These are phyloP conservation scores for Herpetotheres cachinnans DNA, from an alignment of 2,113 vertebrate genomes.

Conservation along the genomic window DNA sequence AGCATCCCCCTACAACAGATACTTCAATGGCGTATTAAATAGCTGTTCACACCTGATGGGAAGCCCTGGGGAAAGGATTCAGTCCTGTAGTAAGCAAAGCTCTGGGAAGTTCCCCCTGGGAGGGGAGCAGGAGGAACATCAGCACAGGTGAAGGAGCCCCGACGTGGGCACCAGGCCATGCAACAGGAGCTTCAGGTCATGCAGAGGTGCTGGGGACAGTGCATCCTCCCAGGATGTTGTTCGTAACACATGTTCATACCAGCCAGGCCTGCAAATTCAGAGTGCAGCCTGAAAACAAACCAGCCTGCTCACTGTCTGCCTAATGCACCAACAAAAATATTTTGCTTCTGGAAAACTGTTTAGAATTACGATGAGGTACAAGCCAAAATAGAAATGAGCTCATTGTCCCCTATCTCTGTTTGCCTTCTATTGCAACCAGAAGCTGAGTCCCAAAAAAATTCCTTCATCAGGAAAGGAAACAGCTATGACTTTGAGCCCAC, in stretches of 20 bases:
- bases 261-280: not conserved
- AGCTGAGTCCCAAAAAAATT: not conserved
- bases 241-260: not conserved
- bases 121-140: not conserved
- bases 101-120: not conserved
- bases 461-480: not conserved
- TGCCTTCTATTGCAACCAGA: not conserved
- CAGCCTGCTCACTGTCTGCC: not conserved
- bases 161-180: not conserved
- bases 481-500: not conserved
- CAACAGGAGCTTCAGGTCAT: rapidly evolving
- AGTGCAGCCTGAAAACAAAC: not conserved
- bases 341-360: not conserved
- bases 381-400: constrained; percentile 15
- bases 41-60: not conserved
- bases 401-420: not conserved
- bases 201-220: rapidly evolving
- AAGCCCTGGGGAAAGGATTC: not conserved
- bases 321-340: not conserved
- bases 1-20: not conserved
- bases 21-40: not conserved
- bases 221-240: rapidly evolving
- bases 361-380: not conserved
- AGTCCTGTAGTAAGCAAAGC: not conserved
- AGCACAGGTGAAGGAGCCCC: not conserved